phyloP scores from a whole-genome alignment of 2,888 invertebrate genomes.

The Leptinotarsa haldemani region DNA sequence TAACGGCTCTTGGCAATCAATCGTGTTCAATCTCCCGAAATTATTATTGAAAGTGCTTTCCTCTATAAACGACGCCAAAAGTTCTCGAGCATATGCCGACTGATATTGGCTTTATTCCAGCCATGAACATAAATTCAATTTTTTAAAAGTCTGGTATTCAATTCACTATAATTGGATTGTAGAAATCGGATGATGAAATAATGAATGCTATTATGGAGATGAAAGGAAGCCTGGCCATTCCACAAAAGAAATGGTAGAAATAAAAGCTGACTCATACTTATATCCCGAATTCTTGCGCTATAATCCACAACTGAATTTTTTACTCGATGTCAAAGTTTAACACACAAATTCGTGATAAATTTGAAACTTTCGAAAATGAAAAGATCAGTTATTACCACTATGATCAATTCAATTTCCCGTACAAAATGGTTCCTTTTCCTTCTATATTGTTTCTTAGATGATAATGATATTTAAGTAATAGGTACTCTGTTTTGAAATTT shows the following conservation, averaged over 20 bases:
- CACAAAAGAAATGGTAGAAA: neutral
- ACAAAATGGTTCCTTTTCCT: no score
- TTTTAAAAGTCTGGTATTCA: constrained; percentile 24
- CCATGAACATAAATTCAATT: constrained; percentile 26
- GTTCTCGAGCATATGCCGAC: constrained; percentile 26
- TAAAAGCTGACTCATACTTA: neutral
- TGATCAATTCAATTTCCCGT: no score
- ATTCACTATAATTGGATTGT: constrained; percentile 12
- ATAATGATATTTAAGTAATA: no score
- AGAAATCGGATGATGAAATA: constrained; percentile 2
- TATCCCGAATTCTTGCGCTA: no score
- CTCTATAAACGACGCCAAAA: constrained; percentile 10
- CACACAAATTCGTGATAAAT: no score
- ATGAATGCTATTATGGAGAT: constrained; percentile 17
- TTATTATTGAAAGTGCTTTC: constrained; percentile 5
- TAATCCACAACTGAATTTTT: neutral
- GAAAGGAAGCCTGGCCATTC: neutral
- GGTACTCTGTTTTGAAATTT: no score
- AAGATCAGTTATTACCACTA: no score
- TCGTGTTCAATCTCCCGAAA: neutral
- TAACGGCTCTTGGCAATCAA: neutral
- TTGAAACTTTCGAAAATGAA: no score
- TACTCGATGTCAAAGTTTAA: neutral
- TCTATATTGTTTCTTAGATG: no score
- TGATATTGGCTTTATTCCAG: constrained; percentile 28